Base-by-base conservation (phyloP, 1,140 invertebrate species). In the Globodera ellingtonae region DNA sequence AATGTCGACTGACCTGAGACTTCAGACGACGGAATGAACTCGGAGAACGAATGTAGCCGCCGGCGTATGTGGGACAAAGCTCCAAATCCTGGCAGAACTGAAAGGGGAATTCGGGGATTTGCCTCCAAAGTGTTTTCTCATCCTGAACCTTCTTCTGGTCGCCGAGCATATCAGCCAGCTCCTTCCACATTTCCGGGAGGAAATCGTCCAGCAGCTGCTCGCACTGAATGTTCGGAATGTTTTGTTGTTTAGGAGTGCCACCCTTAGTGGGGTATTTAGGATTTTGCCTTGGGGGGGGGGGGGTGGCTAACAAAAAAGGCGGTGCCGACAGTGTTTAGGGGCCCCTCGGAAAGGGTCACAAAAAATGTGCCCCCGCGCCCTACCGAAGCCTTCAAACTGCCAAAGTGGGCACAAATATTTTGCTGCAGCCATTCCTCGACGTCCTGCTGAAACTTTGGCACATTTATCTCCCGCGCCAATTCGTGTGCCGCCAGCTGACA, bases 401-500 rank as follows among this genome's bases (percentile, higher is more conserved):
- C 73, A 24, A 81, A 35, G 24, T 67, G 46, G 50, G 15, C 74
- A 9, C 69, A 48, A 15, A 79, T 24, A 59, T 65, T 18, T n/a
- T 82, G 47, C 66, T 69, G 65, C 46, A 75, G 65, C 75, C 35
- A 88, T 24, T 82, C 72, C 44, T 83, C 79, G 24, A 87, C 77
- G 56, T 88, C 79, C 44, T 79, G 77, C 69, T 89, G 85, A 21
- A 70, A 80, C n/a, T 82, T 47, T 15, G 79, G 82, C 47, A 85
- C 81, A 56, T 87, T 84, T 47, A 89, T 79, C 15, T 86, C 66
- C 24, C 75, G 50, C 48, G 82, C 78, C 44, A 89, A 50, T 80
- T 89, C 87, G 73, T 81, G 76, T 66, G 84, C 88, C 65, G 88
- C 87, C 67, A 89, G 84, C 78, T 89, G 82, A 75, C 87, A 89